These are phyloP conservation scores for Sternotherus odoratus DNA, from an alignment of 2,797 vertebrate genomes.

Conservation along the genomic window DNA sequence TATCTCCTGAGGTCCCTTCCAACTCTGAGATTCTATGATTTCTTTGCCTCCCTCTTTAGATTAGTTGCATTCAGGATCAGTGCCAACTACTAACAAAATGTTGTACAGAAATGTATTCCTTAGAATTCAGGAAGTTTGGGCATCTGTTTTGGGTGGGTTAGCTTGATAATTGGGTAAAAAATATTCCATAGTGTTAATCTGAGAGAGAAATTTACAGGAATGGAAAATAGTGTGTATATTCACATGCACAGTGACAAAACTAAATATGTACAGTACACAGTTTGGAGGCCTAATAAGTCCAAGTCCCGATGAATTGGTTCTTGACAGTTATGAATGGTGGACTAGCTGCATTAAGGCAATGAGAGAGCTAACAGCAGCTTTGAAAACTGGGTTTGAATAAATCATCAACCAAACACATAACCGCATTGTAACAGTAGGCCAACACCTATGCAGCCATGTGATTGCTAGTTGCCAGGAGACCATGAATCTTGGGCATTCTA, in stretches of 20 bases:
- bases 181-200: conserved; percentile 47
- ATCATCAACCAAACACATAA: conserved; percentile 82
- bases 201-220: conserved; percentile 24
- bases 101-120: background rate
- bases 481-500: conserved; percentile 71
- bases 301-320: conserved; percentile 83
- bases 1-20: too few species aligned
- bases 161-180: conserved; percentile 69
- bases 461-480: conserved; percentile 82
- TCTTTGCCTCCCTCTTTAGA: background rate
- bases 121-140: conserved; percentile 24
- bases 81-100: conserved; percentile 24
- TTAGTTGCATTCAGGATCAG: conserved; percentile 6
- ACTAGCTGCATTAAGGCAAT: conserved; percentile 82
- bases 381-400: conserved; percentile 84
- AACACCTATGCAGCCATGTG: conserved; percentile 77
- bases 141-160: conserved; percentile 38
- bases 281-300: conserved; percentile 85
- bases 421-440: conserved; percentile 74
- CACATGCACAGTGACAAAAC: conserved; percentile 45
- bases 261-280: conserved; percentile 64
- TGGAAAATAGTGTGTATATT: conserved; percentile 51
- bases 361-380: conserved; percentile 82
- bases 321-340: conserved; percentile 90
- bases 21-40: too few species aligned